A percentile compares a stretch with the other conserved stretches of the same genome.
These are phyloP conservation scores for Blera fallax DNA, from an alignment of 2,888 invertebrate species.

Conservation along the genomic window DNA sequence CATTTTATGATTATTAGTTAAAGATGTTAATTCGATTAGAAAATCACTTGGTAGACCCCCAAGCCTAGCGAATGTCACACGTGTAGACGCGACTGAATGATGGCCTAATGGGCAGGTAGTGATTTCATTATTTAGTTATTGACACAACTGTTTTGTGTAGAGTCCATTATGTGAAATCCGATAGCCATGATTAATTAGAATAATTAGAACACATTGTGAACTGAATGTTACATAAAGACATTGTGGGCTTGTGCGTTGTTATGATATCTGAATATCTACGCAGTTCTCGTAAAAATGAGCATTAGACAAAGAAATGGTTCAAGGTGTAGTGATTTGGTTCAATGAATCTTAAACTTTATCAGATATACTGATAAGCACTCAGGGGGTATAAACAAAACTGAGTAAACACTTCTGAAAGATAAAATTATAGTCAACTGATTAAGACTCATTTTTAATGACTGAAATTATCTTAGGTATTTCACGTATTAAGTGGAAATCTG, in stretches of 20 bases:
- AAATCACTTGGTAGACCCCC: neutral
- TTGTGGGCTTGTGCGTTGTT: neutral
- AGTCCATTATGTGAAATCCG: conserved; percentile 22
- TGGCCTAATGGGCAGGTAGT: conserved; percentile 28
- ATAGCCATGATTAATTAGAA: conserved; percentile 47
- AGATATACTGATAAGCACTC: neutral
- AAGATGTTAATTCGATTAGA: conserved; percentile 53
- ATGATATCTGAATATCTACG: neutral
- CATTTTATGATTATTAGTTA: conserved; percentile 51
- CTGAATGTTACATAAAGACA: neutral
- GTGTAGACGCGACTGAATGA: neutral
- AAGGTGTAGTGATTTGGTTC: neutral
- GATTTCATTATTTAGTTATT: conserved; percentile 37
- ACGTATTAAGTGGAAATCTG: neutral
- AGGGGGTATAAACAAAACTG: neutral
- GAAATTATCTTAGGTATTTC: neutral
- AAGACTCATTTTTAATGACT: neutral
- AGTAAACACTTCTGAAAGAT: neutral
- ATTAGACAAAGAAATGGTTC: neutral
- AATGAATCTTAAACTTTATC: neutral
- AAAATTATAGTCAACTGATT: neutral
- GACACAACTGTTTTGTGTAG: conserved; percentile 24
- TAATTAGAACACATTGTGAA: conserved; percentile 31
- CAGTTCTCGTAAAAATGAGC: neutral
- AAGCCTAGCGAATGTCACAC: neutral